Conservation (phyloP, 2,888 invertebrate species). For the Tiliacea citrago region DNA sequence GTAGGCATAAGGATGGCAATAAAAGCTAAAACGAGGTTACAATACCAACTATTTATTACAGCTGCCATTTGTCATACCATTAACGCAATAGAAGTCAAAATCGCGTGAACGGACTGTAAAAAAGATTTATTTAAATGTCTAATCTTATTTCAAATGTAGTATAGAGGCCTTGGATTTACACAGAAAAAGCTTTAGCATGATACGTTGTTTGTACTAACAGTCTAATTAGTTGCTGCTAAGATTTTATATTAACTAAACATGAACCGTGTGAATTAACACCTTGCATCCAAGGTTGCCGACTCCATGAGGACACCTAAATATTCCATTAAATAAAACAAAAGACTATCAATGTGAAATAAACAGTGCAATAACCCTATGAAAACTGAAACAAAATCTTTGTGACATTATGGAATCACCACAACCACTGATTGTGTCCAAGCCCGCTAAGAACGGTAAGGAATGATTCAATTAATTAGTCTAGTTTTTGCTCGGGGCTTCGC, state of each 20-base stretch:
- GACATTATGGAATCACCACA: conserved; percentile 47
- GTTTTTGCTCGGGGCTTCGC: too few relatives aligned
- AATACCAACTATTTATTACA: too few relatives aligned
- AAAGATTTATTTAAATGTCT: too few relatives aligned
- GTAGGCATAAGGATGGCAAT: too few relatives aligned
- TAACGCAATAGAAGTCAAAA: too few relatives aligned
- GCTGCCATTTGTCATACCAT: too few relatives aligned
- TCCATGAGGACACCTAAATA: conserved; percentile 20
- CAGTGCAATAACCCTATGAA: conserved; percentile 17
- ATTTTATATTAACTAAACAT: neutral
- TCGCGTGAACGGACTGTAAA: too few relatives aligned
- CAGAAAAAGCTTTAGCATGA: conserved; percentile 48
- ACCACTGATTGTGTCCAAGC: conserved; percentile 41
- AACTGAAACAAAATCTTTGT: conserved; percentile 11
- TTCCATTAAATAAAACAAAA: neutral
- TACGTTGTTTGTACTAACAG: conserved; percentile 44
- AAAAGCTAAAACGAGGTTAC: too few relatives aligned
- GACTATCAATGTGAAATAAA: conserved; percentile 21
- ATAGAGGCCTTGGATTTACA: conserved; percentile 13
- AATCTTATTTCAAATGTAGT: too few relatives aligned
- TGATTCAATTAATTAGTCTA: neutral
- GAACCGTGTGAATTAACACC: conserved; percentile 26
- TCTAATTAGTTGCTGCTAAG: conserved; percentile 3
- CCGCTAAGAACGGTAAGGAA: conserved; percentile 50
- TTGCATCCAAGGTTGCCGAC: conserved; percentile 15